Percentiles rank a stretch among this genome's conserved stretches.
Evolutionary conservation across 23 tunicate genomes (phyloP).

Genomic region (Halocynthia roretzi): DNA sequence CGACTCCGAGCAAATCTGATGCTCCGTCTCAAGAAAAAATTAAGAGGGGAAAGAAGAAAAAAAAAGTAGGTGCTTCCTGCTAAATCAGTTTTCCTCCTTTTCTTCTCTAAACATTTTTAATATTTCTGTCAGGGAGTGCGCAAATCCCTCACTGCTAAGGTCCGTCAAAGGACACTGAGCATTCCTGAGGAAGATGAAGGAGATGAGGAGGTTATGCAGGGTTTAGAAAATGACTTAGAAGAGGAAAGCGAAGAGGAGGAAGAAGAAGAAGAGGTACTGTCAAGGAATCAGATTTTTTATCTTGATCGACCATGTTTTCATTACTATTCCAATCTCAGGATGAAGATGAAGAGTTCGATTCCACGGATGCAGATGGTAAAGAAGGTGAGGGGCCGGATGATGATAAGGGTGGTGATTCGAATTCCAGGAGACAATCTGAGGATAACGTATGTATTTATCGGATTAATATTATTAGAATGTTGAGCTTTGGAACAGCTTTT

Average conservation of each 20-base stretch:
- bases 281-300: too few relatives aligned
- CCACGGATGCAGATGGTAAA: background rate
- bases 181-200: conserved; percentile 89
- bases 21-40: conserved; percentile 19
- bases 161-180: conserved; percentile 48
- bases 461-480: background rate
- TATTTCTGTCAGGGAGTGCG: conserved; percentile 33
- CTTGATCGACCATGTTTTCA: background rate
- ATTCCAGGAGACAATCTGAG: conserved; percentile 26
- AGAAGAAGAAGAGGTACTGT: conserved; percentile 7
- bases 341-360: conserved; percentile 1
- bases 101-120: background rate
- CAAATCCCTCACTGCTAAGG: conserved; percentile 44
- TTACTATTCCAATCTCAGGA: background rate
- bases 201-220: conserved; percentile 47
- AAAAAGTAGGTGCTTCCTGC: conserved; percentile 30
- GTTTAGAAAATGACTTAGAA: conserved; percentile 24
- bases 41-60: conserved; percentile 47
- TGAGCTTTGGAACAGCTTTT: background rate
- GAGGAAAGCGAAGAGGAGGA: conserved; percentile 32
- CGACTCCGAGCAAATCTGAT: background rate
- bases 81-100: background rate
- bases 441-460: conserved; percentile 12
- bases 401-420: conserved; percentile 29
- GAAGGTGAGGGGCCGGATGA: conserved; percentile 30